These are phyloP conservation scores for Heterodera filipjevi DNA, from an alignment of 2,888 invertebrate genomes.

Conservation along the genomic window DNA sequence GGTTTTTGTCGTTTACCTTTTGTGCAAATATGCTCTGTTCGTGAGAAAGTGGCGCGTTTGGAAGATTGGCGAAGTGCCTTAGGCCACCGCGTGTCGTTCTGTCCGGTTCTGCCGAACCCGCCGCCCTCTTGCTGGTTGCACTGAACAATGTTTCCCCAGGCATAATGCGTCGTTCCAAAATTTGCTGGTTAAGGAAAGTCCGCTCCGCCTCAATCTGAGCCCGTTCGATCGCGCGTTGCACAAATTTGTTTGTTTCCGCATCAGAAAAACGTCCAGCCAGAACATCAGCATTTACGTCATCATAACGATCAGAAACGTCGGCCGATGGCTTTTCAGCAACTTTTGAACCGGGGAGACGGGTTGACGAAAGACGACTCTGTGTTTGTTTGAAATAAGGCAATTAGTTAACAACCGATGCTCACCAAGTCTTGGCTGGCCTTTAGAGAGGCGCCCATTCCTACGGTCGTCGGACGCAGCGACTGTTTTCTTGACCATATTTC, in stretches of 20 bases:
- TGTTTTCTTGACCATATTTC: constrained; percentile 50
- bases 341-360: not conserved
- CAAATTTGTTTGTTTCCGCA: constrained; percentile 33
- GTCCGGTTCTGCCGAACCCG: not conserved
- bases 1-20: constrained; percentile 24
- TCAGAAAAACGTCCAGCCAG: not conserved
- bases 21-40: constrained; percentile 36
- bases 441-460: constrained; percentile 27
- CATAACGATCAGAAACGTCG: not conserved
- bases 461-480: constrained; percentile 16
- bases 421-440: constrained; percentile 20
- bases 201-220: constrained; percentile 58
- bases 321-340: not conserved
- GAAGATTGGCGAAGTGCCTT: not conserved
- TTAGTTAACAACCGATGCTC: not conserved
- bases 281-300: constrained; percentile 3
- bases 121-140: constrained; percentile 6
- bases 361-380: not conserved
- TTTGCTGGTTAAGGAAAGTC: constrained; percentile 60
- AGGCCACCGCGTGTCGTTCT: not conserved
- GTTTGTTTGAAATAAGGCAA: not conserved
- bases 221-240: constrained; percentile 43
- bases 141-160: constrained; percentile 4
- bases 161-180: constrained; percentile 38
- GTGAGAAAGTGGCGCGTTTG: constrained; percentile 29